phyloP scores from a whole-genome alignment of 1,140 invertebrate genomes.

The Meloidogyne hapla region DNA sequence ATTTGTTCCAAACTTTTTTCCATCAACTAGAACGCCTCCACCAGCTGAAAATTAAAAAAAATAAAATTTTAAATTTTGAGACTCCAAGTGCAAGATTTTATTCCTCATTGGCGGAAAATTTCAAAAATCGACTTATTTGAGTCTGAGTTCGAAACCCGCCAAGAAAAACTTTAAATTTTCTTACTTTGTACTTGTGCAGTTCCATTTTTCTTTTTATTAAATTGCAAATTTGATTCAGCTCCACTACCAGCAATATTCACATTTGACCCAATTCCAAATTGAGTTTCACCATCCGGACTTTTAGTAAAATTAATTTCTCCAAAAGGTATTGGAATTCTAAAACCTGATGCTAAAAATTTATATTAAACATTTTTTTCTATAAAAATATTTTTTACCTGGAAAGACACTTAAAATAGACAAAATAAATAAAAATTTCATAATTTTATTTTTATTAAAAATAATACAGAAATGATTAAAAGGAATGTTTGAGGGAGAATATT shows the following conservation, averaged over 20 bases:
- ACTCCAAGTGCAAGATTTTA: not conserved
- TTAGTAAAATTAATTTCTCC: constrained; percentile 27
- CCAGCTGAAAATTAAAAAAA: constrained; percentile 19
- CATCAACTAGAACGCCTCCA: constrained; percentile 30
- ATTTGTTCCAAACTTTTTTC: constrained; percentile 30
- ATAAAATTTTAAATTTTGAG: not conserved
- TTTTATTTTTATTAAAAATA: not conserved
- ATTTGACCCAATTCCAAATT: constrained; percentile 19
- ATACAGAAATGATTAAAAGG: not conserved
- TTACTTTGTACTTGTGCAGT: constrained; percentile 29
- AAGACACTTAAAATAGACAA: not conserved
- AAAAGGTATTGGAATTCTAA: constrained; percentile 34
- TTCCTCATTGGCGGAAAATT: not conserved
- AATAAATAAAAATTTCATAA: not conserved
- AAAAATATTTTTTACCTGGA: not conserved
- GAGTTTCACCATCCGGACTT: constrained; percentile 24
- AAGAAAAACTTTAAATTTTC: constrained; percentile 5
- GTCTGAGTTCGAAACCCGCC: too few species aligned
- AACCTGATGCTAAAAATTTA: constrained; percentile 5
- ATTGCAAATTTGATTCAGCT: constrained; percentile 21
- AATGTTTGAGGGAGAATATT: not conserved
- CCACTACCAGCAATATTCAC: constrained; percentile 30
- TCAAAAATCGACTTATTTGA: not conserved
- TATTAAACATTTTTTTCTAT: not conserved
- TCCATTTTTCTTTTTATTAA: constrained; percentile 27